Evolutionary conservation across 1,140 invertebrate genomes (phyloP).

Genomic region (Hylaeus anthracinus): DNA sequence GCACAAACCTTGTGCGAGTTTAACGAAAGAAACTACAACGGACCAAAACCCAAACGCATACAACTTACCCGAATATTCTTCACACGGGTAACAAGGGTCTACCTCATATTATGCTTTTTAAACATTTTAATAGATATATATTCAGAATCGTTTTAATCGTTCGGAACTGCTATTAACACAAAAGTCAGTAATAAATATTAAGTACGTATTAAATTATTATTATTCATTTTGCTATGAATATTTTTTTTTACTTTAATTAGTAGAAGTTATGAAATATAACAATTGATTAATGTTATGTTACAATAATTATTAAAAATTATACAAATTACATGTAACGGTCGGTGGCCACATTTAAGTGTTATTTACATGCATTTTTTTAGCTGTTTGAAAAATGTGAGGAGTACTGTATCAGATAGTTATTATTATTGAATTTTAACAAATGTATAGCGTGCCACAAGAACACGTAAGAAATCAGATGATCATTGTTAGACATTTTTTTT

Average conservation of each 20-base stretch:
- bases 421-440: neutral
- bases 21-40: slow-evolving; percentile 41
- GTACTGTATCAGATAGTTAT: slow-evolving; percentile 11
- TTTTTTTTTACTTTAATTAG: slow-evolving; percentile 7
- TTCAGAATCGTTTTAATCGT: slow-evolving; percentile 32
- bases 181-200: slow-evolving; percentile 3
- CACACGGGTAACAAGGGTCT: slow-evolving; percentile 57
- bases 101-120: slow-evolving; percentile 60
- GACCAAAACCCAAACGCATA: slow-evolving; percentile 55
- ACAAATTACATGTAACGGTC: slow-evolving; percentile 15
- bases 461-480: neutral
- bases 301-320: neutral
- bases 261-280: neutral
- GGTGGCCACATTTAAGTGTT: slow-evolving; percentile 25
- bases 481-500: slow-evolving; percentile 27
- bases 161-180: neutral
- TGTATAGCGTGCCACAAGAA: slow-evolving; percentile 8
- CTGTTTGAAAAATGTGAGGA: neutral
- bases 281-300: neutral
- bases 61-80: slow-evolving; percentile 48
- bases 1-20: slow-evolving; percentile 51
- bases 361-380: slow-evolving; percentile 30
- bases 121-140: slow-evolving; percentile 52
- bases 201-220: neutral
- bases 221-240: slow-evolving; percentile 25